phyloP scores from a whole-genome alignment of 2,113 vertebrate species.

The Pedetes capensis region DNA sequence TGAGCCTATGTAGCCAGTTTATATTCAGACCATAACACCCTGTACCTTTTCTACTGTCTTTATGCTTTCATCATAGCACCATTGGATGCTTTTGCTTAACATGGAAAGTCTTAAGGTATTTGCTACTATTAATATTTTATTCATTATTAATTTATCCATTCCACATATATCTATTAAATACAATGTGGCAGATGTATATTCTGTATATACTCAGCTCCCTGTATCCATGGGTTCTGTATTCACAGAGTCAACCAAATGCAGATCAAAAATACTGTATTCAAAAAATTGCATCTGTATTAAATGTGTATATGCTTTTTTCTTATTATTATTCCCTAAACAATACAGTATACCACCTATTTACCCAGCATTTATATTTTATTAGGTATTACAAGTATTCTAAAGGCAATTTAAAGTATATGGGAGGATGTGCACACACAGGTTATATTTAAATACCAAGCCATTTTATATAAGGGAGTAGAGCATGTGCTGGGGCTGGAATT shows the following conservation, averaged over 20 bases:
- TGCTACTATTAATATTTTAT: background rate
- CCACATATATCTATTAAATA: background rate
- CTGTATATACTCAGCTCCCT: background rate
- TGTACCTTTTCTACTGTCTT: background rate
- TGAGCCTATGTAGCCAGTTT: too few species aligned
- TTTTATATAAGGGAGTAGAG: background rate
- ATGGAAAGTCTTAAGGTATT: background rate
- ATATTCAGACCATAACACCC: too few species aligned
- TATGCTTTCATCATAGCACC: background rate
- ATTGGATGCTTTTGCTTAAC: background rate
- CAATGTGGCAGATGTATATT: background rate
- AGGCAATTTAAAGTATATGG: background rate
- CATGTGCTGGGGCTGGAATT: too few species aligned
- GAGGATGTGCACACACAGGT: background rate
- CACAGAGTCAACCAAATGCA: background rate
- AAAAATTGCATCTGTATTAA: background rate
- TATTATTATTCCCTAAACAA: background rate
- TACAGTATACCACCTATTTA: background rate
- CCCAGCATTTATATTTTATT: background rate
- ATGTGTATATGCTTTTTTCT: background rate
- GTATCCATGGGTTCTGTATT: background rate
- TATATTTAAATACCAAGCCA: background rate
- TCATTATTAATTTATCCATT: background rate
- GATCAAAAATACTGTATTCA: background rate
- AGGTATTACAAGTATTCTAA: background rate